Evolutionary conservation across 2,797 vertebrate species (phyloP), one percentile per base, ranked within the genome.

Genomic region (Onychomys leucogaster): DNA sequence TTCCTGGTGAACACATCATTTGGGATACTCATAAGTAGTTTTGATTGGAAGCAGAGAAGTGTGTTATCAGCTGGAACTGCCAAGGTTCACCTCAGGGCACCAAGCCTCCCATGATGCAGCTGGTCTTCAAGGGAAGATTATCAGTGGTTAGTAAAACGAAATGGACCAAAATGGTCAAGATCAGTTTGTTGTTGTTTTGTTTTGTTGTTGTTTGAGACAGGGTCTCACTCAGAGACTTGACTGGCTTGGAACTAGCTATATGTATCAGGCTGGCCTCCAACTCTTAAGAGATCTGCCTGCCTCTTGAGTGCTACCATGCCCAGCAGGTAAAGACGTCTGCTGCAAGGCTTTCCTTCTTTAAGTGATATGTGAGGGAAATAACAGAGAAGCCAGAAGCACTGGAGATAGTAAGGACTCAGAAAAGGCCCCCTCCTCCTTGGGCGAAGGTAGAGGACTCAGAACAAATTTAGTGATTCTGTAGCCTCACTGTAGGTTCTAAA

Each of bases 311-410:
- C 29, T 46, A 4, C 29, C 12, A 49, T 23, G 32, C 46, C 43
- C 46, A n/a, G 12, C 3, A 83, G 59, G 73, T 69, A 34, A 86
- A 49, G 92, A 90, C 92, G 77, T 94, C 94, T 94, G 89, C 89
- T 93, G 14, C 23, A 65, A 67, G 73, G 41, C 73, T 43, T 46
- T 67, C 17, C 16, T 46, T 46, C 41, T 34, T 65, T 63, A 90
- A 96, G 93, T 91, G 84, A 94, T 32, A 59, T 2, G 32, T 69
- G 9, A 77, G 93, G 89, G 89, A 96, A 97, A 98, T 97, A 98
- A 98, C 96, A 97, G 97, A 96, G 96, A 91, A 65, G 77, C 90
- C 91, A 83, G 81, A 90, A 82, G 63, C 49, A 63, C 17, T 86
- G 34, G 75, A 83, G 46, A 91, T 55, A 59, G 37, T 10, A 52